Base-by-base conservation (phyloP, 2,888 invertebrate species). In the Limnephilus rhombicus region DNA sequence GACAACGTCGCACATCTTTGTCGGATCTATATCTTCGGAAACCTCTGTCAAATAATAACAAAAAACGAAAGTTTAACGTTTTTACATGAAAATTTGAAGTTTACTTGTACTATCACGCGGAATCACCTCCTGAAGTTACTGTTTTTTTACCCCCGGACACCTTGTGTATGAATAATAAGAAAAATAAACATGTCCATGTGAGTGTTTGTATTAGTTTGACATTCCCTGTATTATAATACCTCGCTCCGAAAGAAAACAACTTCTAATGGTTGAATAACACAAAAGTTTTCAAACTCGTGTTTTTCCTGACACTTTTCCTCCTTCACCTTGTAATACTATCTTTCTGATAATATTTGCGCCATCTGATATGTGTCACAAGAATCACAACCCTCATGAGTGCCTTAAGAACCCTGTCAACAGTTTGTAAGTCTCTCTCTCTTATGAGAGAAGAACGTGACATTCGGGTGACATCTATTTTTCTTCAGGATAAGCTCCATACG, bases 401-500 rank as follows among this genome's bases (percentile, higher is more conserved):
- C 90, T 82, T 80, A 87, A 68, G 86, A 90, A 85, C 80, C 34
- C 87, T 92, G 93, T 93, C 89, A 93, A 92, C 93, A 93, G 81
- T 89, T 29, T 29, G 34, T 49, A 81, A 83, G 92, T 82, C 53
- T 90, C 90, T 90, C 91, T 92, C 80, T 80, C 34, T 87, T 91
- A 41, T 41, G 68, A 92, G 34, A 29, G 53, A 80, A 49, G 90
- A 85, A 91, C 91, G 92, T 93, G 93, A 92, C 90, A 80, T 86
- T 53, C 68, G 90, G 89, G 85, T 82, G 90, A 92, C 90, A 89
- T 91, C 83, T 93, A 92, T 93, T 93, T 93, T 92, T 93, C 93
- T 92, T 90, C 80, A 90, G 87, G 91, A 91, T 93, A 92, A 92
- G 93, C 91, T 90, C 90, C 91, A 90, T 88, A 80, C 91, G 89